Evolutionary conservation across 2,888 invertebrate species (phyloP), one percentile per base, ranked within the genome.

Genomic region (Drosophila paramelanica): DNA sequence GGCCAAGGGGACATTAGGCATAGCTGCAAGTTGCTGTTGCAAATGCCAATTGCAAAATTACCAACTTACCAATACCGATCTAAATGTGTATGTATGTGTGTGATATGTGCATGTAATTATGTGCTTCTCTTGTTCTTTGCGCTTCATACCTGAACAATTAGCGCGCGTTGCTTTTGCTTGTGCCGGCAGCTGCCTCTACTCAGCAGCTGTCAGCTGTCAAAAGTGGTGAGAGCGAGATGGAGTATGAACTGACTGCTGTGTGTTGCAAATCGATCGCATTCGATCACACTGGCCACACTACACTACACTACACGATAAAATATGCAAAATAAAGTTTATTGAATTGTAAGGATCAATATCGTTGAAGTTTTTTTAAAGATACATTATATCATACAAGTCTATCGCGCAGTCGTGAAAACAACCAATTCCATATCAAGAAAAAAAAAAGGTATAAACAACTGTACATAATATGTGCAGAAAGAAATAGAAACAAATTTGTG

Each of bases 131-230:
- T 74, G 67, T 73, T 61, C 69, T 78, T 49, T 33, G 33, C 60
- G 43, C 60, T 71, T 73, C 62, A 73, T 87, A 87, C 88, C 87
- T 83, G 84, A 85, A 73, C 88, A 85, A 85, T 85, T 85, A 84
- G 74, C 81, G 81, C 76, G 78, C 58, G 64, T 61, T 46, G 59
- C 62, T 55, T 49, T 47, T 49, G 62, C 67, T 60, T 52, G 49
- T 64, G 58, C 51, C 55, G 69, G 79, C 81, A 65, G 84, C 84
- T 69, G 77, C 59, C 61, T 49, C 38, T 60, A 31, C 51, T 59
- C 51, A 58, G 61, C 77, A 79, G 77, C 70, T 77, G 79, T 67
- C 79, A 74, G 73, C 72, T 76, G 77, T 67, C 74, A 73, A 57
- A 59, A 45, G 79, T 52, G 64, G 57, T 47, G 60, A 61, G 53